These are phyloP conservation scores for Coelopa frigida DNA, from an alignment of 1,140 invertebrate genomes.

Conservation along the genomic window DNA sequence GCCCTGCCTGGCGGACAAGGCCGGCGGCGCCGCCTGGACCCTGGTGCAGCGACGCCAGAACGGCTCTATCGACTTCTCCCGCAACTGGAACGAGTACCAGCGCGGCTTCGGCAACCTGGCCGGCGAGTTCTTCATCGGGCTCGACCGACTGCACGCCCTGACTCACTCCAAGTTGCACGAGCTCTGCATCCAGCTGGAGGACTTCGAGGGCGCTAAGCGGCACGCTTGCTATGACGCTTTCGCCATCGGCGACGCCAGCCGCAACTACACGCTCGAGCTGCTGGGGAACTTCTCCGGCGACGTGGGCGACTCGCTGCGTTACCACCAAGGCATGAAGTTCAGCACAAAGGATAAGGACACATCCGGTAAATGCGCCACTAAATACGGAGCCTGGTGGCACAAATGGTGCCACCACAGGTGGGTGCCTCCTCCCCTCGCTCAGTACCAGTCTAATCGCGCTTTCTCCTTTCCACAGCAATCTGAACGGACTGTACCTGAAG, in stretches of 20 bases:
- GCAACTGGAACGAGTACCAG: constrained; percentile 54
- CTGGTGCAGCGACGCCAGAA: constrained; percentile 54
- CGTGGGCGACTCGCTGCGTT: constrained; percentile 57
- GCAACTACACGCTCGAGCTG: constrained; percentile 54
- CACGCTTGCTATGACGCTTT: constrained; percentile 56
- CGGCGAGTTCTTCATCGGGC: constrained; percentile 53
- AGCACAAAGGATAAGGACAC: constrained; percentile 62
- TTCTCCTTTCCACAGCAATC: too few species aligned
- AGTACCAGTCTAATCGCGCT: too few species aligned
- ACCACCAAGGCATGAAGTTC: constrained; percentile 61
- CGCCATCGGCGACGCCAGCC: constrained; percentile 53
- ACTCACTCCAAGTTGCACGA: constrained; percentile 52
- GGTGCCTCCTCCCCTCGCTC: too few species aligned
- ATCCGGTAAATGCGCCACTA: constrained; percentile 57
- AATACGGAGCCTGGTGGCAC: constrained; percentile 58
- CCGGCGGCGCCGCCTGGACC: constrained; percentile 51
- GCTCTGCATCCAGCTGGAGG: constrained; percentile 54
- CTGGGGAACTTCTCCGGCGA: constrained; percentile 57
- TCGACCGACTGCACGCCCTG: constrained; percentile 49
- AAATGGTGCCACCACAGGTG: too few species aligned
- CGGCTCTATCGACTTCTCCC: constrained; percentile 53
- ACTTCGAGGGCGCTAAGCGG: constrained; percentile 48
- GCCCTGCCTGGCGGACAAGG: constrained; percentile 49
- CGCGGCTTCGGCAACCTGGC: constrained; percentile 54
- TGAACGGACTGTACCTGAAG: too few species aligned